A percentile compares a stretch with the other conserved stretches of the same genome.
Conservation (phyloP, 92 coral and sea anemone genomes). For the Phenganax marumi region DNA sequence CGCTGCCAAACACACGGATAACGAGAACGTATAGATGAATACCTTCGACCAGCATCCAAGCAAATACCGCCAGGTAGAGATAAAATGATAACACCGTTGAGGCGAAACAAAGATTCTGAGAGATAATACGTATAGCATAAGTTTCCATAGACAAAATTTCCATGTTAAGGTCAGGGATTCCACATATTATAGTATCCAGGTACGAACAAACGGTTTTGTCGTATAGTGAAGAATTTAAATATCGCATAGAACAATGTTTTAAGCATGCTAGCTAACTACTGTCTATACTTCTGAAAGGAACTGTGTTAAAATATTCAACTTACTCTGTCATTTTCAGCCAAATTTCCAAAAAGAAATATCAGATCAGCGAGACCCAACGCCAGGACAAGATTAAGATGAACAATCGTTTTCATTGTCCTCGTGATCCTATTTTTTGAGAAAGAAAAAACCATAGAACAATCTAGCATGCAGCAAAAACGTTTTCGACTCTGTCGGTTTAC, state of each 20-base stretch:
- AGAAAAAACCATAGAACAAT: not conserved
- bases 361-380: constrained; percentile 41
- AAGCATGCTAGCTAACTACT: too few species aligned
- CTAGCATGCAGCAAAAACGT: not conserved
- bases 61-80: constrained; percentile 68
- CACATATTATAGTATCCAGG: not conserved
- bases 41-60: constrained; percentile 82
- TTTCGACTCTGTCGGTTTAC: not conserved
- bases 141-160: too few species aligned
- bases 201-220: too few species aligned
- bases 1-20: constrained; percentile 71
- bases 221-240: too few species aligned
- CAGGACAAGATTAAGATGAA: constrained; percentile 37
- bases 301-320: not conserved
- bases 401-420: constrained; percentile 20
- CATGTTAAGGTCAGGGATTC: not conserved
- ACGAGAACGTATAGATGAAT: constrained; percentile 72
- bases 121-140: not conserved
- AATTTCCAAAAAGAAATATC: constrained; percentile 35
- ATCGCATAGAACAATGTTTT: too few species aligned
- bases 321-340: constrained; percentile 35
- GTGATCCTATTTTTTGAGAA: constrained; percentile 8
- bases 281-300: not conserved
- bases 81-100: constrained; percentile 57
- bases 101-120: constrained; percentile 58